Evolutionary conservation across 1,140 invertebrate species (phyloP).

Genomic region (Leucophenga varia): DNA sequence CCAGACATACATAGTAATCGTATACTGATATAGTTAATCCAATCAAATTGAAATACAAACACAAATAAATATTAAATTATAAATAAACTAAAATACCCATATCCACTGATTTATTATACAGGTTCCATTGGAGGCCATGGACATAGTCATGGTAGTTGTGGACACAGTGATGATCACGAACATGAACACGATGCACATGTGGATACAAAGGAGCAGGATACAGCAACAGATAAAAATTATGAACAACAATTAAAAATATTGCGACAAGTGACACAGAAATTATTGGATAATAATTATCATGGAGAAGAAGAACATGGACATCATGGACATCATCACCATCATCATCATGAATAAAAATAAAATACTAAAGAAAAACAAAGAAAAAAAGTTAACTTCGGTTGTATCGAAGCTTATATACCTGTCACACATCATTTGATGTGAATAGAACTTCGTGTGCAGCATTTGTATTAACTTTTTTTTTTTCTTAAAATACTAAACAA

Average conservation of each 20-base stretch:
- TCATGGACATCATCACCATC: background rate
- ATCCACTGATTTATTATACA: too few relatives aligned
- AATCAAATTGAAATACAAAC: too few relatives aligned
- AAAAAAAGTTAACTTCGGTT: background rate
- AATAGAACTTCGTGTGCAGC: too few relatives aligned
- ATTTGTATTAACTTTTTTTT: too few relatives aligned
- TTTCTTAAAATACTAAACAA: too few relatives aligned
- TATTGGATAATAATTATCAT: slow-evolving; percentile 32
- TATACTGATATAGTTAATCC: too few relatives aligned
- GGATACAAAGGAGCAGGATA: slow-evolving; percentile 18
- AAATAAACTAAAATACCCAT: too few relatives aligned
- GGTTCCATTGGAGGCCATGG: slow-evolving; percentile 37
- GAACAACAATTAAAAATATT: slow-evolving; percentile 37
- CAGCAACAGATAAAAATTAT: slow-evolving; percentile 28
- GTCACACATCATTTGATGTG: too few relatives aligned
- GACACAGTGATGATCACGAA: slow-evolving; percentile 13
- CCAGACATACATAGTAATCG: too few relatives aligned
- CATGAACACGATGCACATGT: slow-evolving; percentile 26
- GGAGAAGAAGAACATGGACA: background rate
- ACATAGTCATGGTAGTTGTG: slow-evolving; percentile 21
- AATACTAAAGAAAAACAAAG: background rate
- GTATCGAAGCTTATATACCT: slow-evolving; percentile 1
- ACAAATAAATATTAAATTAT: too few relatives aligned
- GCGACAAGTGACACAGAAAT: slow-evolving; percentile 37
- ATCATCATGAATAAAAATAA: background rate